These are phyloP conservation scores for Drosophila nigromelanica DNA, from an alignment of 1,140 invertebrate genomes.

Conservation along the genomic window DNA sequence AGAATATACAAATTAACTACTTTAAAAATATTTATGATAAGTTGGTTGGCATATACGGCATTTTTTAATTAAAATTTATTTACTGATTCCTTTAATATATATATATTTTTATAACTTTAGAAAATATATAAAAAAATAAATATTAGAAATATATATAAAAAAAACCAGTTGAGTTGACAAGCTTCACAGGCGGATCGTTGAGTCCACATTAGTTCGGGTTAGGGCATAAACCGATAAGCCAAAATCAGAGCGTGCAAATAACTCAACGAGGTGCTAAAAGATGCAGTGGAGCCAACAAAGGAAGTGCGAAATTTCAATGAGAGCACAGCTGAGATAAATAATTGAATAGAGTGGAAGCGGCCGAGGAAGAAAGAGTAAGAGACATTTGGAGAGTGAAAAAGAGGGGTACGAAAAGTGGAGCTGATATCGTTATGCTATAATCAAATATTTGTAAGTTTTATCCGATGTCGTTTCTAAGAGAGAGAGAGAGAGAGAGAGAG, in stretches of 20 bases:
- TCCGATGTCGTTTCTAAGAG: constrained; percentile 10
- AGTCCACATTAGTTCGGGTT: constrained; percentile 16
- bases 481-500: neutral
- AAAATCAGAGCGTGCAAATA: constrained; percentile 71
- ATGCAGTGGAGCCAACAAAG: constrained; percentile 40
- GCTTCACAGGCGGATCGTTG: neutral
- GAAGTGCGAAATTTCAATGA: constrained; percentile 54
- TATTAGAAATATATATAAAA: too few relatives aligned
- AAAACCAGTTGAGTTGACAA: neutral
- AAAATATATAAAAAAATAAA: too few relatives aligned
- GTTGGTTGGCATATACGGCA: too few relatives aligned
- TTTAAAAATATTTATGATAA: too few relatives aligned
- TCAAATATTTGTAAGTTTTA: neutral
- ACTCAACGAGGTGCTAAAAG: constrained; percentile 71
- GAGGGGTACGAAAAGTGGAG: neutral
- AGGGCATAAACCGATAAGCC: constrained; percentile 38
- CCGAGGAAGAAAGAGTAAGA: neutral
- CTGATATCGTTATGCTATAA: neutral
- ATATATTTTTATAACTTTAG: too few relatives aligned
- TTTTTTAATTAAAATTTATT: neutral
- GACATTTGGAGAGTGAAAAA: neutral
- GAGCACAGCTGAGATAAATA: constrained; percentile 6
- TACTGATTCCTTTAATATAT: neutral
- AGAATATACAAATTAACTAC: too few relatives aligned
- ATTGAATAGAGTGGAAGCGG: constrained; percentile 2